phyloP scores from a whole-genome alignment of 2,888 invertebrate genomes.

The Epinotia demarniana region DNA sequence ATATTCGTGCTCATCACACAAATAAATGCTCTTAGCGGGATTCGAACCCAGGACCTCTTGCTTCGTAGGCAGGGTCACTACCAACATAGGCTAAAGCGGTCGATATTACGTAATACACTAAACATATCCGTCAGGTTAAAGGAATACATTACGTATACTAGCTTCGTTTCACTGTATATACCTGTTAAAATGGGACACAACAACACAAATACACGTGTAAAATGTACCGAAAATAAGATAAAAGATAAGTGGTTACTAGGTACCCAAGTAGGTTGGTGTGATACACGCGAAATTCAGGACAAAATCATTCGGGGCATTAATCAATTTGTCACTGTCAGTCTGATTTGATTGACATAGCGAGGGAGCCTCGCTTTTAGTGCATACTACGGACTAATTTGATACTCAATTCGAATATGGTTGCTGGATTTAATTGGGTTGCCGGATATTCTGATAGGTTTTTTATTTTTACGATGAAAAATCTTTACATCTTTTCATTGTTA shows the following conservation, averaged over 20 bases:
- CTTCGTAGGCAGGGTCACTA: no score
- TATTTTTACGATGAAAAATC: not conserved
- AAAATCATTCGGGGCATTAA: not conserved
- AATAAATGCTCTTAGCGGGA: no score
- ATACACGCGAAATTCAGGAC: not conserved
- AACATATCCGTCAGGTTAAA: no score
- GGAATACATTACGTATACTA: no score
- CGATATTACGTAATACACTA: no score
- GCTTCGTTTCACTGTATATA: not conserved
- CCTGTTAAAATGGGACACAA: not conserved
- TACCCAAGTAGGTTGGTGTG: not conserved
- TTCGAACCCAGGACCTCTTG: no score
- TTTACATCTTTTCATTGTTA: not conserved
- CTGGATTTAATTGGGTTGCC: not conserved
- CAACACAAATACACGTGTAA: not conserved
- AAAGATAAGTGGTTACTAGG: not conserved
- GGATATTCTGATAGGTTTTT: not conserved
- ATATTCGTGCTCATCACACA: no score
- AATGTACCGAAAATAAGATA: not conserved
- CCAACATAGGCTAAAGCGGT: no score
- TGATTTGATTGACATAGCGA: slow-evolving; percentile 18
- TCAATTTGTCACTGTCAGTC: slow-evolving; percentile 11
- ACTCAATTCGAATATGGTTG: not conserved
- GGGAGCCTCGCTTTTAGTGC: slow-evolving; percentile 4
- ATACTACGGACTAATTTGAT: not conserved